These are phyloP conservation scores for Batillaria attramentaria DNA, from an alignment of 1,140 invertebrate species.

Conservation along the genomic window DNA sequence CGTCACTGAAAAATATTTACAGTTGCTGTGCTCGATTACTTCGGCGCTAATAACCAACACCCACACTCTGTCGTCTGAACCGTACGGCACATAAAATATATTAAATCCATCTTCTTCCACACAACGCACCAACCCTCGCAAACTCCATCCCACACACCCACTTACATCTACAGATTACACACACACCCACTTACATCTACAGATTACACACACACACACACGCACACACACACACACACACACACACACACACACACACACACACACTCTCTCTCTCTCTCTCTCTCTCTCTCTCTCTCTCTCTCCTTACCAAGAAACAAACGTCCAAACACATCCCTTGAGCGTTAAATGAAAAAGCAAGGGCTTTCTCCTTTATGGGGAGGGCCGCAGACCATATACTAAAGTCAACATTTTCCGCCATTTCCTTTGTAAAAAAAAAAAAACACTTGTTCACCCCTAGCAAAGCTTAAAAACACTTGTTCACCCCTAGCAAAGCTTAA, in stretches of 20 bases:
- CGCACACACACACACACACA: constrained; percentile 9
- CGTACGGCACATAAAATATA: background rate
- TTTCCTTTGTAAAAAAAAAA: too few relatives aligned
- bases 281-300: background rate
- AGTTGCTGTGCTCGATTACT: background rate
- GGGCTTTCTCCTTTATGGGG: background rate
- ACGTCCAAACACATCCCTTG: background rate
- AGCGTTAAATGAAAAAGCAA: background rate
- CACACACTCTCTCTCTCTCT: background rate
- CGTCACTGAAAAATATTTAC: background rate
- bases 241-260: background rate
- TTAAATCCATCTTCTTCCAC: background rate
- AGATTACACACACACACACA: background rate
- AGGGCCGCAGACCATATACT: background rate
- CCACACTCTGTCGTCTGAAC: background rate
- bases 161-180: background rate
- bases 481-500: too few relatives aligned
- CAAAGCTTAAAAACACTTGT: too few relatives aligned
- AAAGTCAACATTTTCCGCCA: background rate
- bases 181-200: background rate
- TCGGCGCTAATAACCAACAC: background rate
- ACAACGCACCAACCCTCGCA: background rate
- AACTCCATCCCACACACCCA: background rate
- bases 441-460: too few relatives aligned
- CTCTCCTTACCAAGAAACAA: background rate